Evolutionary conservation across 2,113 vertebrate species (phyloP), one percentile per base, ranked within the genome.

Genomic region (Loxodonta africana): DNA sequence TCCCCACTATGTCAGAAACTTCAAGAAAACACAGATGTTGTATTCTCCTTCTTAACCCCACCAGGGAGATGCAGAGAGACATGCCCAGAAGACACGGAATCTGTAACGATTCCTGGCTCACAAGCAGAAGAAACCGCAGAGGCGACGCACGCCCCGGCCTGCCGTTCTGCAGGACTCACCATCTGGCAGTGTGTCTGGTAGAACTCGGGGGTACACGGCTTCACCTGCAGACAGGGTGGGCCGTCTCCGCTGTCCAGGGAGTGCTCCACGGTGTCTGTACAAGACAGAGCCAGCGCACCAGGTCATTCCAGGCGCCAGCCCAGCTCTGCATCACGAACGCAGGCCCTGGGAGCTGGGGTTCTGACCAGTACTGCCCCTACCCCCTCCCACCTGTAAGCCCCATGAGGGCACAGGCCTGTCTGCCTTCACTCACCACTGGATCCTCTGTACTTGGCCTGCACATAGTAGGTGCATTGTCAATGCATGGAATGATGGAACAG

Each of bases 241-340:
- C 99, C 99, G 95, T 99, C 99, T 65, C 98, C 98, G 0, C 99
- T 98, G 98, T 99, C 99, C 41, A 99, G 98, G 85, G 99, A 99
- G 92, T 97, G 98, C 76, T 99, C 99, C 96, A 99, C 78, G 69
- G 98, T 98, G 87, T 99, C 99, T 99, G 97, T 80, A 93, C 90
- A 91, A 96, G 94, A 94, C 26, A 94, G 21, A 96, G 67, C 53
- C 37, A 5, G 77, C 65, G 5, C 14, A 41, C 91, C 97, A 63
- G 9, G 78, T 1, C 44, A 8, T 23, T 20, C 46, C 51, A 82
- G 53, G 1, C 11, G 21, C 9, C 20, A 77, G 69, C 30, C 15
- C 12, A 69, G 37, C 0, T 30, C 33, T 30, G 33, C 53, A 21
- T 0, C 53, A 0, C 6, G 62, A 46, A 44, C 46, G 33, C 1